Evolutionary conservation across 2,113 vertebrate genomes (phyloP).

Genomic region (Ancistrus triradiatus): DNA sequence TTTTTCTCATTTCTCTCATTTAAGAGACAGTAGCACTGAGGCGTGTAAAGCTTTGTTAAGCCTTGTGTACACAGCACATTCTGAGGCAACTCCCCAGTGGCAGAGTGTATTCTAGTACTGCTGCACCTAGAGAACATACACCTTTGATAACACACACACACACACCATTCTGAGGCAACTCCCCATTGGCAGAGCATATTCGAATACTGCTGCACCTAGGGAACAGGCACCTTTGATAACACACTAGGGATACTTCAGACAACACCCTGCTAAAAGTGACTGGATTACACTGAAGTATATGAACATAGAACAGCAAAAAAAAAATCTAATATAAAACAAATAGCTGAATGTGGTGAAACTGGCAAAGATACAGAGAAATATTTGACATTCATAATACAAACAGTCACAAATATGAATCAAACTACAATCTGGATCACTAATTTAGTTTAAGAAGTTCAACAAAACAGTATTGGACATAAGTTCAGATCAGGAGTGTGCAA

Average conservation of each 20-base stretch:
- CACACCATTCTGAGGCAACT: constrained; percentile 7
- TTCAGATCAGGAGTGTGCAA: too few species aligned
- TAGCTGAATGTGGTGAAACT: too few species aligned
- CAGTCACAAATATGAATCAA: too few species aligned
- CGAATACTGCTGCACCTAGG: neutral
- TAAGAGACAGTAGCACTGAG: neutral
- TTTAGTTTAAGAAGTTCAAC: too few species aligned
- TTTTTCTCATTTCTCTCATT: neutral
- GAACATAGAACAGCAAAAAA: too few species aligned
- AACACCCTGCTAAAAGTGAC: neutral
- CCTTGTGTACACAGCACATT: constrained; percentile 1
- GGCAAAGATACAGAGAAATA: too few species aligned
- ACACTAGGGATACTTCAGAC: neutral
- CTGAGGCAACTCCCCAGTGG: constrained; percentile 6
- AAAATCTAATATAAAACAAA: too few species aligned
- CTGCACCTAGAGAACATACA: neutral
- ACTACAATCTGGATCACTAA: too few species aligned
- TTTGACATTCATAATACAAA: too few species aligned
- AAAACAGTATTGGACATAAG: too few species aligned
- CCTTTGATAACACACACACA: neutral
- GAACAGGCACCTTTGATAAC: neutral
- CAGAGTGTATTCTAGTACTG: neutral
- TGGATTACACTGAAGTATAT: neutral
- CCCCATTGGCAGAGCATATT: neutral
- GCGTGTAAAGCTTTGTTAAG: neutral